Base-by-base conservation (phyloP, 2,888 invertebrate species). In the Junonia oenone region DNA sequence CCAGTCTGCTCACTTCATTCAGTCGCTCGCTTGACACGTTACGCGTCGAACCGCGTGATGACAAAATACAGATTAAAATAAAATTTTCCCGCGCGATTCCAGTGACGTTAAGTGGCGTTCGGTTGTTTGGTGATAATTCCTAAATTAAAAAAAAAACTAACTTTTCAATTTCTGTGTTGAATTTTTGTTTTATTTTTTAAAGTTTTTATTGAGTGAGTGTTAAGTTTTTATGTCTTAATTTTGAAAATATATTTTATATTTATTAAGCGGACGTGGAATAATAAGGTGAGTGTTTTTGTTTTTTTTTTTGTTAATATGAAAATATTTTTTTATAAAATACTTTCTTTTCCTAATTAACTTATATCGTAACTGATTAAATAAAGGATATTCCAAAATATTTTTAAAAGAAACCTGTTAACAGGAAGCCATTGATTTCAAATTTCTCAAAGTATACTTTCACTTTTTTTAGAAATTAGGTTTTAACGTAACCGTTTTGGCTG, bases 21-120 rank as follows among this genome's bases (percentile, higher is more conserved):
- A 69, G 68, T 69, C 58, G 64, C 70, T 65, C 72, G 71, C 66
- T 61, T 59, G 75, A 68, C 72, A 63, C 67, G 64, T 62, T 59
- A 66, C 67, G 71, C 63, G 69, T 59, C 65, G 71, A 72, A 53
- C 43, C 62, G 63, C 59, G 69, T 71, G 59, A 70, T 63, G 62
- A 56, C 49, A 38, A 49, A 37, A 33, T 53, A 62, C 54, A 62
- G 59, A 62, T 50, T 54, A 55, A 51, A 58, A 50, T 43, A 37
- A 22, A 27, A 45, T 55, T 63, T 62, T 65, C 59, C 66, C 51
- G 59, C 57, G 60, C 45, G 48, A 63, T 48, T 49, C 35, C 50
- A 37, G 53, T 59, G 60, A 58, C 59, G 54, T 56, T 56, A 19
- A 37, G 50, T 50, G 51, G 51, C 51, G 57, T 56, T 61, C 50